Evolutionary conservation across 2,797 vertebrate species (phyloP).

Genomic region (Gobionotothen gibberifrons): DNA sequence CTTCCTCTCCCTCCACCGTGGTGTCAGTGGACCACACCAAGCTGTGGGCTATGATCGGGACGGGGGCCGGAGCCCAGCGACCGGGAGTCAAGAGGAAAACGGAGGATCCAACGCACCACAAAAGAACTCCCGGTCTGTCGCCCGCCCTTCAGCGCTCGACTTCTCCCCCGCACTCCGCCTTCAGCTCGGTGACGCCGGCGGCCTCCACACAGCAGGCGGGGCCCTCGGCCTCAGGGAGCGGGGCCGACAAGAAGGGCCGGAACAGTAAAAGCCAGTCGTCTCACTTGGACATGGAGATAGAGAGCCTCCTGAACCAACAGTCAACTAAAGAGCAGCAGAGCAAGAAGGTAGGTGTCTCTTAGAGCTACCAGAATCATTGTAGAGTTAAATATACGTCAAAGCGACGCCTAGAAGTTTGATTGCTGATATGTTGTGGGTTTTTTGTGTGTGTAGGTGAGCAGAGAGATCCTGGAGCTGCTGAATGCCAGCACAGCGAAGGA

Average conservation of each 20-base stretch:
- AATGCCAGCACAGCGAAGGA: constrained; percentile 96
- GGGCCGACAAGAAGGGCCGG: constrained; percentile 88
- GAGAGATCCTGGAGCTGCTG: constrained; percentile 94
- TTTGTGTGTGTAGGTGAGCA: constrained; percentile 83
- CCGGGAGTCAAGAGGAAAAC: constrained; percentile 84
- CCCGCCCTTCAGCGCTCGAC: constrained; percentile 72
- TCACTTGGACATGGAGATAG: constrained; percentile 94
- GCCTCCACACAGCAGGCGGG: constrained; percentile 72
- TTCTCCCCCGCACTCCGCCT: constrained; percentile 73
- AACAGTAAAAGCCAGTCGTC: constrained; percentile 86
- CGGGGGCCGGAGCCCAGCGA: constrained; percentile 75
- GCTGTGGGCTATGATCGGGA: constrained; percentile 91
- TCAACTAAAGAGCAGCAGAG: constrained; percentile 96
- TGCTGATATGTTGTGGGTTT: background rate
- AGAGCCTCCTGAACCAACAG: constrained; percentile 93
- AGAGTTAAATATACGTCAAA: rapidly evolving
- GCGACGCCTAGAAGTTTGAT: background rate
- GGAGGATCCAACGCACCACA: constrained; percentile 78
- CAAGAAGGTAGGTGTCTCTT: constrained; percentile 87
- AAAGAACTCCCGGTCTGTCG: constrained; percentile 73
- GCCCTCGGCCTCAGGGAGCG: constrained; percentile 70
- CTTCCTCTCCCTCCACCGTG: constrained; percentile 85
- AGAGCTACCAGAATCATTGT: background rate
- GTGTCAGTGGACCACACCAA: constrained; percentile 93
- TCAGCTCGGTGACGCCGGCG: constrained; percentile 75